These are phyloP conservation scores for Cydia fagiglandana DNA, from an alignment of 1,140 invertebrate genomes.

Conservation along the genomic window DNA sequence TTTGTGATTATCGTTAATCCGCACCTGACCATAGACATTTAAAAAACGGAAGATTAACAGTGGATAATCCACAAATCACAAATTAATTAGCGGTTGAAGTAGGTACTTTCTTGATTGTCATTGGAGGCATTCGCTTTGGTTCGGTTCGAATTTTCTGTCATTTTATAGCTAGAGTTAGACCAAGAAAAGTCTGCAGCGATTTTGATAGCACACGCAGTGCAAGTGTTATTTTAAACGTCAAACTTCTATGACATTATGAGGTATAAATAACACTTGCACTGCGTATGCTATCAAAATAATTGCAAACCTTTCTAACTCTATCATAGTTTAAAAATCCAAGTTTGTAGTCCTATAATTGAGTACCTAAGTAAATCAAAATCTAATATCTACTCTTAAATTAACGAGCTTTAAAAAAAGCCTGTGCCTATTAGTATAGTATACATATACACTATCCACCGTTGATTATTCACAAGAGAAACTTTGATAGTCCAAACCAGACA, in stretches of 20 bases:
- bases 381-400: not conserved
- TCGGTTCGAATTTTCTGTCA: too few relatives aligned
- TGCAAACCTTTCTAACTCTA: too few relatives aligned
- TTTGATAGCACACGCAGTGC: too few relatives aligned
- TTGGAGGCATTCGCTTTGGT: too few relatives aligned
- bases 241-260: too few relatives aligned
- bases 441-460: not conserved
- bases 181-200: too few relatives aligned
- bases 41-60: not conserved
- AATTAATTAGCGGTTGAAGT: not conserved
- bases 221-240: too few relatives aligned
- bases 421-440: not conserved
- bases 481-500: conserved; percentile 12
- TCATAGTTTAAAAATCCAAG: too few relatives aligned
- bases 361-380: not conserved
- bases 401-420: not conserved
- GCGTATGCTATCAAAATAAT: too few relatives aligned
- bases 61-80: not conserved
- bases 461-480: conserved; percentile 11
- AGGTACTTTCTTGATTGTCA: too few relatives aligned
- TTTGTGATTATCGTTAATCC: not conserved
- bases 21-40: not conserved
- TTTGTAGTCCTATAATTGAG: not conserved
- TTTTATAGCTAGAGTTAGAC: too few relatives aligned
- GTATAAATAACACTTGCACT: too few relatives aligned